These are phyloP conservation scores for Elephas maximus DNA, from an alignment of 2,113 vertebrate genomes.

Conservation along the genomic window DNA sequence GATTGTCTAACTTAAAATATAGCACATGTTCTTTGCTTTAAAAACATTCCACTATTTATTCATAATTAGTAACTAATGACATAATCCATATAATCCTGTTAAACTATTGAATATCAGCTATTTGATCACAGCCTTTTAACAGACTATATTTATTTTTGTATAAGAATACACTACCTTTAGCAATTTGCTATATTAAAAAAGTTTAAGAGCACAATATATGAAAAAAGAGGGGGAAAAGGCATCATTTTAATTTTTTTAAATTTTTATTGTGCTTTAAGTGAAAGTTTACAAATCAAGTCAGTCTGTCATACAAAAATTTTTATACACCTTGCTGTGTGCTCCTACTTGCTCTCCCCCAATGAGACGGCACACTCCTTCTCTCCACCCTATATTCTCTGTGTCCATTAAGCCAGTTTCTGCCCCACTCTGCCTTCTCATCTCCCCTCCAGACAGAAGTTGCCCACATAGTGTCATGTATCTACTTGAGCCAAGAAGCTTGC, in stretches of 20 bases:
- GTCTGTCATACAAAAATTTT: too few relatives aligned
- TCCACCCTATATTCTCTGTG: too few relatives aligned
- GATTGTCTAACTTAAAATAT: slow-evolving; percentile 49
- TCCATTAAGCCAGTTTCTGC: too few relatives aligned
- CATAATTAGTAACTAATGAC: slow-evolving; percentile 45
- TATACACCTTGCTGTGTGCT: too few relatives aligned
- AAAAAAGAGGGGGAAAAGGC: not conserved
- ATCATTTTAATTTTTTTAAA: not conserved
- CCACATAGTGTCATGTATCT: too few relatives aligned
- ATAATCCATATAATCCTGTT: slow-evolving; percentile 29
- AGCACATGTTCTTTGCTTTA: slow-evolving; percentile 46
- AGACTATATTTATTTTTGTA: slow-evolving; percentile 38
- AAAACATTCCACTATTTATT: slow-evolving; percentile 59
- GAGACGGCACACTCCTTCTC: too few relatives aligned
- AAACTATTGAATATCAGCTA: not conserved
- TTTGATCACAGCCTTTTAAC: not conserved
- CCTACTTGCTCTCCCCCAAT: too few relatives aligned
- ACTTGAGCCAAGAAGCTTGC: too few relatives aligned
- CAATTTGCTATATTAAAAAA: not conserved
- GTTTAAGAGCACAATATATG: not conserved
- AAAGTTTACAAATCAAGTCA: too few relatives aligned
- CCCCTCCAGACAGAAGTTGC: too few relatives aligned
- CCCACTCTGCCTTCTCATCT: too few relatives aligned
- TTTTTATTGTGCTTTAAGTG: too few relatives aligned
- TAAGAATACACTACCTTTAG: not conserved